Evolutionary conservation across 2,797 vertebrate genomes (phyloP).

Genomic region (Megaceryle alcyon): DNA sequence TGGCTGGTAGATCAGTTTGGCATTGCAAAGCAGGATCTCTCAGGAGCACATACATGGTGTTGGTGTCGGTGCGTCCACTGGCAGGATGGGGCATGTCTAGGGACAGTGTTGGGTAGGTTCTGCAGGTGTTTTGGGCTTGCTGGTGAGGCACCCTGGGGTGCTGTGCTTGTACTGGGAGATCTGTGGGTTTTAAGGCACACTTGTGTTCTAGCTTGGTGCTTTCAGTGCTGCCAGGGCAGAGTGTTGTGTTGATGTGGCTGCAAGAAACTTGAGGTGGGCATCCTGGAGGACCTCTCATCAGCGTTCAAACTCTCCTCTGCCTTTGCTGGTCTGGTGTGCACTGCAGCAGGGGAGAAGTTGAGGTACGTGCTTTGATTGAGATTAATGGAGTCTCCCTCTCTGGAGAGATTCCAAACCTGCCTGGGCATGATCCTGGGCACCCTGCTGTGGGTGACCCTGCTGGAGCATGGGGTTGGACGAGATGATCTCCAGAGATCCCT

Average conservation of each 20-base stretch:
- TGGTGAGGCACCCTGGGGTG: background rate
- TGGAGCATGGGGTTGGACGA: background rate
- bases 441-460: background rate
- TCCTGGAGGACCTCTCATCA: background rate
- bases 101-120: background rate
- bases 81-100: background rate
- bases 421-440: background rate
- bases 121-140: background rate
- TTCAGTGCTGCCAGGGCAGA: background rate
- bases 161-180: accelerated
- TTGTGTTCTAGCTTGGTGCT: background rate
- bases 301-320: background rate
- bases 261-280: background rate
- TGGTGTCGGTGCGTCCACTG: background rate
- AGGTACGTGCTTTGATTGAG: background rate
- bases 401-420: background rate
- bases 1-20: background rate
- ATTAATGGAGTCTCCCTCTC: background rate
- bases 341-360: background rate
- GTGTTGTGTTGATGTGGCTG: background rate
- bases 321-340: background rate
- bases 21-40: background rate
- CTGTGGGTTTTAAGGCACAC: background rate
- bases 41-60: accelerated
- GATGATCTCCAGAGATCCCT: background rate